phyloP scores from a whole-genome alignment of 1,140 invertebrate species.

The Euura saliciscinereae region DNA sequence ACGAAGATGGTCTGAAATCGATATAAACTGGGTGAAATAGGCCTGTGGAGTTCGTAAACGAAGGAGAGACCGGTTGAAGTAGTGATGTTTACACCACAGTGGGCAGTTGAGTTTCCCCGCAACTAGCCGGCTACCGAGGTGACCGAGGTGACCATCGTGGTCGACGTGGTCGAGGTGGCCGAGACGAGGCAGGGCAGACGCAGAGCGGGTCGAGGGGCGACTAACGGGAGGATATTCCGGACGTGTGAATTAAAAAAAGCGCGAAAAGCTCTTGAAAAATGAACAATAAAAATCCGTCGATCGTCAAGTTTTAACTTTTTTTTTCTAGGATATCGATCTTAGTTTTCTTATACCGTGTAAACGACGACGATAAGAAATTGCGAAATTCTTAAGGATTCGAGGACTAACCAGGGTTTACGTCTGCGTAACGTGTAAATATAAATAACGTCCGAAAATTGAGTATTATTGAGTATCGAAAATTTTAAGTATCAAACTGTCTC shows the following conservation, averaged over 20 bases:
- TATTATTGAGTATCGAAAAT: not conserved
- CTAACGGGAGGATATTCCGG: too few species aligned
- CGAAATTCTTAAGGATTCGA: constrained; percentile 40
- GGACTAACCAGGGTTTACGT: constrained; percentile 61
- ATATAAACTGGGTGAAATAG: too few species aligned
- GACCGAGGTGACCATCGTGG: not conserved
- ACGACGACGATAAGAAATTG: too few species aligned
- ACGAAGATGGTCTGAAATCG: too few species aligned
- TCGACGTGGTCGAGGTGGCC: not conserved
- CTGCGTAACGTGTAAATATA: constrained; percentile 51
- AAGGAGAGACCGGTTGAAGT: too few species aligned
- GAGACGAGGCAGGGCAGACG: not conserved
- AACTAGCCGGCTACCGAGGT: not conserved
- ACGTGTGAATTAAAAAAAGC: too few species aligned
- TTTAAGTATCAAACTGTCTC: not conserved
- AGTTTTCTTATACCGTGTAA: too few species aligned
- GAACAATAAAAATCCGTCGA: too few species aligned
- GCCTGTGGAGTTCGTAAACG: too few species aligned
- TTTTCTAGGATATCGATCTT: too few species aligned
- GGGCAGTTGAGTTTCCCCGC: constrained; percentile 6
- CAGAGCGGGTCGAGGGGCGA: not conserved
- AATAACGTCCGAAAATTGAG: constrained; percentile 11
- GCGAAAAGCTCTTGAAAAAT: too few species aligned
- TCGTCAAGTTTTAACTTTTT: too few species aligned
- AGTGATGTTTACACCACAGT: constrained; percentile 1